Evolutionary conservation across 2,113 vertebrate species (phyloP).

Genomic region (Phoenicopterus ruber): DNA sequence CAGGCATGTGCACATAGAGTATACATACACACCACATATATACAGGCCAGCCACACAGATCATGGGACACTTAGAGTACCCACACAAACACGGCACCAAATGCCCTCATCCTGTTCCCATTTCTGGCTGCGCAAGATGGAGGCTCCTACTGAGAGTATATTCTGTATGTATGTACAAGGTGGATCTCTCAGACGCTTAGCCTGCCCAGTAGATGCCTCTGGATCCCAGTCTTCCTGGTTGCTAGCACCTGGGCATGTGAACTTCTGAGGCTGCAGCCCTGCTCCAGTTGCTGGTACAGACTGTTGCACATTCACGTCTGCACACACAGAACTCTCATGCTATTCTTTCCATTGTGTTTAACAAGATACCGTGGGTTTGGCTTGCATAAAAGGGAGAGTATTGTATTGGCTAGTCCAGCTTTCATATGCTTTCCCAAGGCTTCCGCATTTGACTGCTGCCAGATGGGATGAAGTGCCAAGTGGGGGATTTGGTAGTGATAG

Average conservation of each 20-base stretch:
- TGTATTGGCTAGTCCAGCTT: background rate
- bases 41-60: too few species aligned
- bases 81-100: background rate
- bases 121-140: background rate
- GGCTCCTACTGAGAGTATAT: background rate
- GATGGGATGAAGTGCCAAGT: background rate
- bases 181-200: background rate
- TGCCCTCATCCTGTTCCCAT: background rate
- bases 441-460: background rate
- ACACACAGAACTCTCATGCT: background rate
- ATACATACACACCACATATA: too few species aligned
- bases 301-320: rapidly evolving
- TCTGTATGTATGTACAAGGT: rapidly evolving
- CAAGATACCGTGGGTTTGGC: background rate
- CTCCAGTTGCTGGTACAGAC: background rate
- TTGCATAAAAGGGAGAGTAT: background rate
- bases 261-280: background rate
- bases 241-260: rapidly evolving
- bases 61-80: background rate
- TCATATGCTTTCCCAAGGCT: background rate
- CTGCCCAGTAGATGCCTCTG: background rate
- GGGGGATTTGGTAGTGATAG: too few species aligned
- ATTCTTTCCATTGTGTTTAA: background rate
- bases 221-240: background rate
- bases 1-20: rapidly evolving